Evolutionary conservation across 2,797 vertebrate genomes (phyloP).

Genomic region (Pangasius mekongensis): DNA sequence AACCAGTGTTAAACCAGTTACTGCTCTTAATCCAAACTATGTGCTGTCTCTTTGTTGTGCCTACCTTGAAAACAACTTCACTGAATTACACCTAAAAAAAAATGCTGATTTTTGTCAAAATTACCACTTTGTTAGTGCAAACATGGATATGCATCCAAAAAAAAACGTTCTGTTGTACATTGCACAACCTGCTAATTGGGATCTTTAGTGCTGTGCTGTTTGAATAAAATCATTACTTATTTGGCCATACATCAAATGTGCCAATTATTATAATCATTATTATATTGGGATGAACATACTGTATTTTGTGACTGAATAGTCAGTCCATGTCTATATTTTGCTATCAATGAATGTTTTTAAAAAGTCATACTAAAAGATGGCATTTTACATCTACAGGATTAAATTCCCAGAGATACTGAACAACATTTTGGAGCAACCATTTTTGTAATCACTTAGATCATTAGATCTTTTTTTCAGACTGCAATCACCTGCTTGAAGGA

Average conservation of each 20-base stretch:
- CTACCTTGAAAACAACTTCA: background rate
- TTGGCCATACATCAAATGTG: background rate
- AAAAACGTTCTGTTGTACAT: background rate
- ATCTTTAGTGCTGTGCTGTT: background rate
- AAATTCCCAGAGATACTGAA: background rate
- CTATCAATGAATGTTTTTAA: background rate
- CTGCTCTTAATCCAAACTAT: background rate
- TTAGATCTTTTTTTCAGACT: background rate
- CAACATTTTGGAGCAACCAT: background rate
- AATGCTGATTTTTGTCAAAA: background rate
- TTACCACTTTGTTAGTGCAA: background rate
- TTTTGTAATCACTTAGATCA: background rate
- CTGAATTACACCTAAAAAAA: background rate
- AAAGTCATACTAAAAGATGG: background rate
- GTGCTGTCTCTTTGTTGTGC: background rate
- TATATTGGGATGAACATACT: background rate
- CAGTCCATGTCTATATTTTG: background rate
- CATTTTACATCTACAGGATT: background rate
- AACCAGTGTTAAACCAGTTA: background rate
- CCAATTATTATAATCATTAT: background rate
- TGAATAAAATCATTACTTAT: background rate
- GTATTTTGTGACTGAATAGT: background rate
- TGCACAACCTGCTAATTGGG: background rate
- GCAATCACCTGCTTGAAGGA: slow-evolving; percentile 93
- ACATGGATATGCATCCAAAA: background rate